phyloP scores from a whole-genome alignment of 2,797 vertebrate genomes.

The Cynodonichthys magdalenae region DNA sequence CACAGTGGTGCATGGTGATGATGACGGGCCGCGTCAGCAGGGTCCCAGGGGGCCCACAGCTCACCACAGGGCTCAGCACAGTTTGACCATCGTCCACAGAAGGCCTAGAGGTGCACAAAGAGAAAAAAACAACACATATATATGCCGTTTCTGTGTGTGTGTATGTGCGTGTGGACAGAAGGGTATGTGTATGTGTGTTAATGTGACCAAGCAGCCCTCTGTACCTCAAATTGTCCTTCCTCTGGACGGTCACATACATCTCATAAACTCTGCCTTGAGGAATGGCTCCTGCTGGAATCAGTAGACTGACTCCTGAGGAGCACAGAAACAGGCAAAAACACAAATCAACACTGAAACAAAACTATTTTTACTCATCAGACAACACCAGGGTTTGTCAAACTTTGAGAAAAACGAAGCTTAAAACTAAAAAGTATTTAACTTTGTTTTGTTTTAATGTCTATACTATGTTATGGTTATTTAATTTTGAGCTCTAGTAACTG shows the following conservation, averaged over 20 bases:
- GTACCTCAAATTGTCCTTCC: conserved; percentile 98
- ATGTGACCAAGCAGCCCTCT: conserved; percentile 27
- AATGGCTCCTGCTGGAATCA: conserved; percentile 94
- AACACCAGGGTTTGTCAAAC: too few species aligned
- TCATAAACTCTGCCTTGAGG: conserved; percentile 98
- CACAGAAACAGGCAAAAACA: conserved; percentile 27
- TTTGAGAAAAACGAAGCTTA: too few species aligned
- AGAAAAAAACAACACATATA: conserved; percentile 17
- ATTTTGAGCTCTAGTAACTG: too few species aligned
- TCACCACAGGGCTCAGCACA: conserved; percentile 93
- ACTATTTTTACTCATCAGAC: background rate
- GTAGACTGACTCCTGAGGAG: conserved; percentile 91
- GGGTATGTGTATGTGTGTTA: too few species aligned
- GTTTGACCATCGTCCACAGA: conserved; percentile 91
- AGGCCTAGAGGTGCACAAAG: conserved; percentile 79
- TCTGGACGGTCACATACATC: conserved; percentile 98
- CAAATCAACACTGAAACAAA: conserved; percentile 21
- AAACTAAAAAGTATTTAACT: too few species aligned
- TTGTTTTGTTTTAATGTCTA: too few species aligned
- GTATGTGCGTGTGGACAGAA: too few species aligned
- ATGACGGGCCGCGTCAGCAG: conserved; percentile 92
- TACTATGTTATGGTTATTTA: too few species aligned
- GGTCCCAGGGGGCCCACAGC: conserved; percentile 92
- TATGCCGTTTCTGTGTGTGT: conserved; percentile 24
- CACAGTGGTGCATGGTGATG: conserved; percentile 96